These are phyloP conservation scores for Plectropomus leopardus DNA, from an alignment of 2,113 vertebrate species.

Conservation along the genomic window DNA sequence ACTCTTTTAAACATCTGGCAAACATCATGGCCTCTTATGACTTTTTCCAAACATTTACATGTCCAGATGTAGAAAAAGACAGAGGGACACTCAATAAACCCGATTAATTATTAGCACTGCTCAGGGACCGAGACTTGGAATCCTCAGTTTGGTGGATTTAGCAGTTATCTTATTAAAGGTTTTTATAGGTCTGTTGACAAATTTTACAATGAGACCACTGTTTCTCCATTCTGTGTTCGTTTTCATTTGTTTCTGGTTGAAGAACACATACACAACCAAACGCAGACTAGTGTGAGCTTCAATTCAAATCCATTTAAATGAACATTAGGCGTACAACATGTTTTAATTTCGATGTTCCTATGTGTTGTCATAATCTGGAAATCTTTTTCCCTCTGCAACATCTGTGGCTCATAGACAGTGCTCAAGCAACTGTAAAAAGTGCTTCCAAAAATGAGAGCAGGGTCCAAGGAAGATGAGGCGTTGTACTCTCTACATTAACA, in stretches of 20 bases:
- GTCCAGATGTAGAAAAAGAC: conserved; percentile 31
- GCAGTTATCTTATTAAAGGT: neutral
- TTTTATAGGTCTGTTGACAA: neutral
- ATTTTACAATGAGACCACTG: neutral
- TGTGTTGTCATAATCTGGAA: conserved; percentile 1
- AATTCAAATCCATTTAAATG: neutral
- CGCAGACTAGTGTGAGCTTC: neutral
- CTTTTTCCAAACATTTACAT: conserved; percentile 32
- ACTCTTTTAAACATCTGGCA: conserved; percentile 13
- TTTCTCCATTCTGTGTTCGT: neutral
- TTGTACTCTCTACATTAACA: conserved; percentile 22
- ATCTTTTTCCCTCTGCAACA: neutral
- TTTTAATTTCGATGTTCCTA: conserved; percentile 4
- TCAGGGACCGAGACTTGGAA: neutral
- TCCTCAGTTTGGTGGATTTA: neutral
- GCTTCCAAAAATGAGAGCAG: conserved; percentile 37
- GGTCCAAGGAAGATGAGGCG: conserved; percentile 21
- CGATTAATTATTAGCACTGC: neutral
- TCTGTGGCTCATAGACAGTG: neutral
- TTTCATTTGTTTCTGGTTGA: neutral
- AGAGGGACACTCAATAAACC: neutral
- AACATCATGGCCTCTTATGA: conserved; percentile 2
- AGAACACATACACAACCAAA: neutral
- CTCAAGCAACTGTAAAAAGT: conserved; percentile 8
- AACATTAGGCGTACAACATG: neutral